Evolutionary conservation across 2,797 vertebrate species (phyloP), one percentile per base, ranked within the genome.

Genomic region (Antennarius maculatus): DNA sequence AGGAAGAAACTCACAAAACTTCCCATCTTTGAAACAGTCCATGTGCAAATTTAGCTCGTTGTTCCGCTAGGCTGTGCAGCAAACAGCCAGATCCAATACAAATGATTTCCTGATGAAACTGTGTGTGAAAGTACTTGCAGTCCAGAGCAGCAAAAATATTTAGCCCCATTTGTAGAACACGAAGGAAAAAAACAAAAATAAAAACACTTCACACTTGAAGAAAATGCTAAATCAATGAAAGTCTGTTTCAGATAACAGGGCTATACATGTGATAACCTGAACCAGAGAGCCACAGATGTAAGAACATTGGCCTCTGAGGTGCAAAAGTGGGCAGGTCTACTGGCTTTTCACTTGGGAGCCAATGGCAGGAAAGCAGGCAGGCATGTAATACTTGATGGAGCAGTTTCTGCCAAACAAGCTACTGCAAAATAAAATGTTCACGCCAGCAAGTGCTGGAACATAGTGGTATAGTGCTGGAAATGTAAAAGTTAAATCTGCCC

Each of bases 251-350:
- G 23, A 23, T 23, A 23, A 2, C 54, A 48, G 51, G 76, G 79
- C 50, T 81, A 80, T 39, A 7, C 70, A 72, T 62, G 85, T 81
- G 79, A 77, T 79, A 88, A 90, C 74, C 61, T 70, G 83, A 90
- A 79, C 77, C 75, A 41, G n/a, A 34, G 66, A 52, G 56, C 68
- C 43, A 23, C 23, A 23, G 23, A 23, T 5, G 31, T 34, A 34
- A 61, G 77, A 83, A 80, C 57, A 66, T 54, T 59, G 74, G 69
- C 74, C 77, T 77, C 51, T 5, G 54, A 76, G 68, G 56, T 73
- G 85, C 81, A 54, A 73, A 77, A 75, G 77, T 80, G 89, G 87
- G 78, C 77, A 80, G 34, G 43, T 80, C 77, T 68, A 79, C 31
- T 46, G 43, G 79, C 77, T 80, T 81, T 78, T 77, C 58, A 77